These are phyloP conservation scores for Globodera rostochiensis DNA, from an alignment of 1,140 invertebrate genomes.

Conservation along the genomic window DNA sequence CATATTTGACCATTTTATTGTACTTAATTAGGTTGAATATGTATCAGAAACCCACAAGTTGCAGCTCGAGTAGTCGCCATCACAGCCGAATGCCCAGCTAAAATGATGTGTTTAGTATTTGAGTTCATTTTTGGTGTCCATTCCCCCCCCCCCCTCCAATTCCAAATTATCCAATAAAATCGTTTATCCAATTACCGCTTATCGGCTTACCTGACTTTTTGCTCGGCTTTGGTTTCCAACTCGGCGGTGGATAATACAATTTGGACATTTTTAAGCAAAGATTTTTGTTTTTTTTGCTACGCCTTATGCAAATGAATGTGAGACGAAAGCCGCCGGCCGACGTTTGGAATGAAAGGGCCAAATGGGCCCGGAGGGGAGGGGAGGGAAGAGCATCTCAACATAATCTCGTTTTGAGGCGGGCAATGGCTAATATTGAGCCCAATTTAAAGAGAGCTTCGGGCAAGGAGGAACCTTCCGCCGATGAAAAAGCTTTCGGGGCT, in stretches of 20 bases:
- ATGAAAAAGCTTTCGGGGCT: not conserved
- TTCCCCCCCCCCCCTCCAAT: not conserved
- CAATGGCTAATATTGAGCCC: not conserved
- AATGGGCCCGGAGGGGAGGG: not conserved
- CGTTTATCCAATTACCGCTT: not conserved
- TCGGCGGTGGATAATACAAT: not conserved
- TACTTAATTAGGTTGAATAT: too few relatives aligned
- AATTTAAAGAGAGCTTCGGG: not conserved
- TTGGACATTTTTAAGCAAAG: not conserved
- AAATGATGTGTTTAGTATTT: not conserved
- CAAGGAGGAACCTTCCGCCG: too few relatives aligned
- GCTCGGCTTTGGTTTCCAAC: slow-evolving; percentile 11
- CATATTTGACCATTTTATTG: not conserved
- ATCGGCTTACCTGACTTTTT: slow-evolving; percentile 6
- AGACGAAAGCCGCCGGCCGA: too few relatives aligned
- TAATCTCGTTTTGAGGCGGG: not conserved
- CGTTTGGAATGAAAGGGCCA: not conserved
- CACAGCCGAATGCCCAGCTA: slow-evolving; percentile 2
- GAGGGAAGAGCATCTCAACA: not conserved
- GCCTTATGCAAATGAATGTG: not conserved
- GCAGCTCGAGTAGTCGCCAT: slow-evolving; percentile 37
- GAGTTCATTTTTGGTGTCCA: not conserved
- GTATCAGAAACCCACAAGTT: slow-evolving; percentile 29
- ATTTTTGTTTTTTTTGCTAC: not conserved
- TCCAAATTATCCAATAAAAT: not conserved